phyloP scores from a whole-genome alignment of 2,113 vertebrate species.

The Clarias gariepinus region DNA sequence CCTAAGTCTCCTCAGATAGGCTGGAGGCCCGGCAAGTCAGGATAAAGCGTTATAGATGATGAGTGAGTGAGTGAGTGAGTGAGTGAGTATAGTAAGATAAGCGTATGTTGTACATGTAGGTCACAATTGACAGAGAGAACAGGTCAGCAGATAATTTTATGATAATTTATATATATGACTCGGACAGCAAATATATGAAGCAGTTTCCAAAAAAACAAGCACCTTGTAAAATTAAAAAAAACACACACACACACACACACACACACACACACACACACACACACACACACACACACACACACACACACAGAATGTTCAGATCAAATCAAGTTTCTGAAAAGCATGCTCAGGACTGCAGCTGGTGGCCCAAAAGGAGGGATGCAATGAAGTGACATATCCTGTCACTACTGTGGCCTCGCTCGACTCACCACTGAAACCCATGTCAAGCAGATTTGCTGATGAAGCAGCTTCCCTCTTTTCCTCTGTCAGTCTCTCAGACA shows the following conservation, averaged over 20 bases:
- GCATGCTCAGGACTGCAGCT: slow-evolving; percentile 75
- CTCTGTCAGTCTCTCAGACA: slow-evolving; percentile 18
- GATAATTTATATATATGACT: not conserved
- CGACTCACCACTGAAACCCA: slow-evolving; percentile 82
- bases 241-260: slow-evolving; percentile 17
- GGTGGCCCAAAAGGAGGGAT: slow-evolving; percentile 79
- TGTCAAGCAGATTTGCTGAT: slow-evolving; percentile 78
- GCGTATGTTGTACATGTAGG: not conserved
- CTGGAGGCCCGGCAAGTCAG: too few species aligned
- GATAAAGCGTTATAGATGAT: too few species aligned
- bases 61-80: not conserved
- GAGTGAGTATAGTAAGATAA: not conserved
- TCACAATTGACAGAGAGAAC: not conserved
- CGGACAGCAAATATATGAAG: not conserved
- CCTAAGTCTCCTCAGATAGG: too few species aligned
- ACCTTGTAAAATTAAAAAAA: too few species aligned
- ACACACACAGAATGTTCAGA: slow-evolving; percentile 37
- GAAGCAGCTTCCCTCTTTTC: slow-evolving; percentile 61
- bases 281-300: slow-evolving; percentile 37
- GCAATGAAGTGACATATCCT: slow-evolving; percentile 90
- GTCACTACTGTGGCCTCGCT: slow-evolving; percentile 74
- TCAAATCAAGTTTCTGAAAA: slow-evolving; percentile 72
- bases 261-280: slow-evolving; percentile 31
- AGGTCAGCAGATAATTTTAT: not conserved
- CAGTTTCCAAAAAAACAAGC: not conserved